Base-by-base conservation (phyloP, 2,113 vertebrate species). In the Mobula hypostoma region DNA sequence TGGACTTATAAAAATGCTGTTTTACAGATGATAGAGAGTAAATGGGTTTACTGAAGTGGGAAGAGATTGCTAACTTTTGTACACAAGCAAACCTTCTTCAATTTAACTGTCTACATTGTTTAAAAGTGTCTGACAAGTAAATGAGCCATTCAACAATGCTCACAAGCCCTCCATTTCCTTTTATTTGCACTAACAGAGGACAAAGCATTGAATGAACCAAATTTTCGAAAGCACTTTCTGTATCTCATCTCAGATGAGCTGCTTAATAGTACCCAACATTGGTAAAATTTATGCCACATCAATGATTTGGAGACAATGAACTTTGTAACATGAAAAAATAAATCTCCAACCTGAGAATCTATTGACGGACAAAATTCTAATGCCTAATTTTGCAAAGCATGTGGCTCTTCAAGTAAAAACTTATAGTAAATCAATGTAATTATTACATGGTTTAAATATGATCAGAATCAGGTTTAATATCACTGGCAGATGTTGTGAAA, bases 61-160 rank as follows among this genome's bases (percentile, higher is more conserved):
- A 88, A 88, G 32, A 8, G 8, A n/a, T 63, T 61, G 12, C 14
- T 15, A 15, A 12, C 27, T n/a, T 88, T 63, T 88, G 24, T 66
- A 66, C 61, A 90, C n/a, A 0, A 90, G 85, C 85, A 66, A 61
- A 66, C 63, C 27, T 63, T 27, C 85, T 90, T 66, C 85, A 90
- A 36, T 7, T 32, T 61, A 66, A 88, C 15, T 66, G 14, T n/a
- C 61, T 14, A 15, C 12, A 32, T 88, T 88, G 61, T 90, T 90
- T 90, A 66, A 90, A 93, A 93, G 72, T 56, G 9, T 72, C 70
- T 93, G 36, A 74, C 91, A 74, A 93, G 91, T 74, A 74, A 93
- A 74, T 74, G 68, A 56, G 74, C 21, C 21, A 56, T 27, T 24
- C 5, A 29, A 76, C 56, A 76, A 93, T 27, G 19, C 40, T 48